Evolutionary conservation across 2,888 invertebrate genomes (phyloP), one percentile per base, ranked within the genome.

Genomic region (Cryptops parisi): DNA sequence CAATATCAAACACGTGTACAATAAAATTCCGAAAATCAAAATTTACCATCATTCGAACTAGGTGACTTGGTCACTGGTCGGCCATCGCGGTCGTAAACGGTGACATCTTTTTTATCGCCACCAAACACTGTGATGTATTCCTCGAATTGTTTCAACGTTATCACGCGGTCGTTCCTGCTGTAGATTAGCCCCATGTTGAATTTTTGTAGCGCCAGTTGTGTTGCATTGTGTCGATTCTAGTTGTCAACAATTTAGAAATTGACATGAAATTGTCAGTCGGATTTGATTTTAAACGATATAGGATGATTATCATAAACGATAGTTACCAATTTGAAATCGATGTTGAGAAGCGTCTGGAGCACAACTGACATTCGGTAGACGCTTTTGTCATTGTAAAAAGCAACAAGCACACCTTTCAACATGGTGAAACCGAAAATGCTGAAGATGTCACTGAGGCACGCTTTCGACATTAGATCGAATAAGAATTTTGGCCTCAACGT

Each of bases 301-400:
- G n/a, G n/a, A n/a, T n/a, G n/a, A n/a, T n/a, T n/a, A n/a, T n/a
- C n/a, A n/a, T n/a, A n/a, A n/a, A n/a, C n/a, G n/a, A n/a, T n/a
- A n/a, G n/a, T 47, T 26, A 47, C 47, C 26, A 21, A 26, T 1
- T 47, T 33, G 19, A 27, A 47, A 17, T 24, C 21, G 19, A 47
- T 19, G 33, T 27, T 47, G 5, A 19, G 2, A 6, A 47, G 4
- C 21, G 47, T 19, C 21, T 47, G 27, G 2, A 47, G 12, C 6
- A 33, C 47, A 4, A 47, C 47, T 6, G 47, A 47, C 47, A 47
- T 47, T 26, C 33, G 47, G 6, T 26, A 4, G 2, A 33, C 33
- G 6, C 33, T 47, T 12, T n/a, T 47, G 15, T 47, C 33, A 2
- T 33, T 33, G 33, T 27, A 47, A 22, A 21, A 4, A 3, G 5